Conservation (phyloP, 2,113 vertebrate genomes). For the Anthoscopus minutus region DNA sequence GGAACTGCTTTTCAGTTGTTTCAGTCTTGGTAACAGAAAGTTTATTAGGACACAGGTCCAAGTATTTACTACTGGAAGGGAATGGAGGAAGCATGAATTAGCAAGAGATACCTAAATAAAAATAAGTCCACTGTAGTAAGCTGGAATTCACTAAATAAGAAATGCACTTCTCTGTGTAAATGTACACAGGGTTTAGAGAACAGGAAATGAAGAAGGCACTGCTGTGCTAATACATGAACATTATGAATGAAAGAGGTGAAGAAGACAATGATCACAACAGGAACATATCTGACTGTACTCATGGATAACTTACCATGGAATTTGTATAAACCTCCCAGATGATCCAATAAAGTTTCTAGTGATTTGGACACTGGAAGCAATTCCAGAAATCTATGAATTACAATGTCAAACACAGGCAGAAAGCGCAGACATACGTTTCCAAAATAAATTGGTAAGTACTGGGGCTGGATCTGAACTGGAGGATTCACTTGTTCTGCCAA, state of each 20-base stretch:
- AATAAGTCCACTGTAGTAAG: not conserved
- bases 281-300: not conserved
- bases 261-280: not conserved
- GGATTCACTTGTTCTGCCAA: slow-evolving; percentile 96
- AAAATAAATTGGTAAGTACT: slow-evolving; percentile 98
- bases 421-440: slow-evolving; percentile 98
- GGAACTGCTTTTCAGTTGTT: not conserved
- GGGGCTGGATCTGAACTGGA: slow-evolving; percentile 90
- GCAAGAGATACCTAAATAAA: not conserved
- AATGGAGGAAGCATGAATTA: not conserved
- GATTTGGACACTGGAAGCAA: slow-evolving; percentile 96
- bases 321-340: slow-evolving; percentile 95
- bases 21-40: not conserved
- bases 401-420: slow-evolving; percentile 96
- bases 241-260: not conserved
- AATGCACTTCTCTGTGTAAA: not conserved
- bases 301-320: slow-evolving; percentile 85
- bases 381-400: slow-evolving; percentile 98
- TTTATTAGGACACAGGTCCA: not conserved
- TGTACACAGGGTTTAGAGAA: not conserved
- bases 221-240: not conserved
- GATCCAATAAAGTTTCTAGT: slow-evolving; percentile 92
- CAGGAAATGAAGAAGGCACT: not conserved
- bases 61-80: not conserved
- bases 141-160: not conserved